Conservation (phyloP, 2,888 invertebrate genomes). For the Clistopyga incitator region DNA sequence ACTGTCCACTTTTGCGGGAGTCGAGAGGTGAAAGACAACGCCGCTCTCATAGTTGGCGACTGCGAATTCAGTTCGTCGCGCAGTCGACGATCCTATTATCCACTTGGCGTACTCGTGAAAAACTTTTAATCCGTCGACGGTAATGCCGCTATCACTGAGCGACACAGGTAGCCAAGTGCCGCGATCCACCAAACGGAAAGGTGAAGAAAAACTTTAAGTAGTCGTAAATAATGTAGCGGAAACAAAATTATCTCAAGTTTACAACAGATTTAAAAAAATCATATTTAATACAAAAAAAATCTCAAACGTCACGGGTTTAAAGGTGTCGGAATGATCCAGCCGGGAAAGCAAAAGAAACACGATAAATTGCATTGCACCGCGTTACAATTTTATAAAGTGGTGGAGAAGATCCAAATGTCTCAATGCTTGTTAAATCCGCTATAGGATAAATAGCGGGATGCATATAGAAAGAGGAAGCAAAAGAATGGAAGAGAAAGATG, state of each 20-base stretch:
- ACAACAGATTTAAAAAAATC: neutral
- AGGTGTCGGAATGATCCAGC: neutral
- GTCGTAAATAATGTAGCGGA: neutral
- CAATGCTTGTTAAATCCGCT: conserved; percentile 51
- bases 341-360: neutral
- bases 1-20: conserved; percentile 64
- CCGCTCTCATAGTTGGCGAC: conserved; percentile 23
- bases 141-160: neutral
- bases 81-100: conserved; percentile 69
- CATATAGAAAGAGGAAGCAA: conserved; percentile 40
- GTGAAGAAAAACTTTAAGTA: neutral
- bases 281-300: neutral
- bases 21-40: conserved; percentile 33
- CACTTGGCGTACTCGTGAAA: conserved; percentile 67
- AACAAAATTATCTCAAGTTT: neutral
- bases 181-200: neutral
- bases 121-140: conserved; percentile 16
- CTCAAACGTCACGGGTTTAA: neutral
- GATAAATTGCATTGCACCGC: neutral
- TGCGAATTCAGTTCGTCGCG: conserved; percentile 40
- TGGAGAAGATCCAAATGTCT: neutral
- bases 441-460: conserved; percentile 39
- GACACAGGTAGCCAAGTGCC: neutral
- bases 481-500: conserved; percentile 62
- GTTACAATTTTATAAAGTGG: neutral